Percentiles rank a stretch among this genome's conserved stretches.
These are phyloP conservation scores for Pomatorhinus ruficollis DNA, from an alignment of 2,113 vertebrate genomes.

Conservation along the genomic window DNA sequence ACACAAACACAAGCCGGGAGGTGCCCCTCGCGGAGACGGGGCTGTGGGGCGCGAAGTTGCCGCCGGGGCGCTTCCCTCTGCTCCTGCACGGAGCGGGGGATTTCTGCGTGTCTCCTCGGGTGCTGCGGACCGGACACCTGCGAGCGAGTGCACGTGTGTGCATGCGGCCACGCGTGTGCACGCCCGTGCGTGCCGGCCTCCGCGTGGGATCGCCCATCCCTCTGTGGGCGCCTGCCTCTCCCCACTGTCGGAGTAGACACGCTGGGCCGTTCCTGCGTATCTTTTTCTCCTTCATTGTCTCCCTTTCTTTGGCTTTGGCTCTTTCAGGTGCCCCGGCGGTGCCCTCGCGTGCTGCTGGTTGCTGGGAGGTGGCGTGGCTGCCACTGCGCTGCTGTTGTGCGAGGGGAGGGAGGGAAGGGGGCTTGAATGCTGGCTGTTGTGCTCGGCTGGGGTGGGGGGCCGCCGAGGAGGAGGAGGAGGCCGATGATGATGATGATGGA, in stretches of 20 bases:
- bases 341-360: constrained; percentile 67
- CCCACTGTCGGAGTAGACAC: not conserved
- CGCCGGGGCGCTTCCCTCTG: not conserved
- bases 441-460: constrained; percentile 47
- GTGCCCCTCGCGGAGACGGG: not conserved
- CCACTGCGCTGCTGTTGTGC: constrained; percentile 71
- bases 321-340: constrained; percentile 59
- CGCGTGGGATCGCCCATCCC: not conserved
- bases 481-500: constrained; percentile 38
- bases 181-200: not conserved
- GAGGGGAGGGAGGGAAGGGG: constrained; percentile 56
- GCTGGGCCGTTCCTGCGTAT: not conserved
- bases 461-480: constrained; percentile 46
- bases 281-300: not conserved
- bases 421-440: constrained; percentile 64
- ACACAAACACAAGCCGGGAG: not conserved
- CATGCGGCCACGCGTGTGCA: not conserved
- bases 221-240: not conserved
- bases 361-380: constrained; percentile 71
- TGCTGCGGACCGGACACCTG: not conserved
- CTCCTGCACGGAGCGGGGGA: not conserved
- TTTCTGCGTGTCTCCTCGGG: not conserved
- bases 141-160: not conserved
- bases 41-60: not conserved
- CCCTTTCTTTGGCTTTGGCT: constrained; percentile 19